These are phyloP conservation scores for Rotaria socialis DNA, from an alignment of 2,888 invertebrate species.

Conservation along the genomic window DNA sequence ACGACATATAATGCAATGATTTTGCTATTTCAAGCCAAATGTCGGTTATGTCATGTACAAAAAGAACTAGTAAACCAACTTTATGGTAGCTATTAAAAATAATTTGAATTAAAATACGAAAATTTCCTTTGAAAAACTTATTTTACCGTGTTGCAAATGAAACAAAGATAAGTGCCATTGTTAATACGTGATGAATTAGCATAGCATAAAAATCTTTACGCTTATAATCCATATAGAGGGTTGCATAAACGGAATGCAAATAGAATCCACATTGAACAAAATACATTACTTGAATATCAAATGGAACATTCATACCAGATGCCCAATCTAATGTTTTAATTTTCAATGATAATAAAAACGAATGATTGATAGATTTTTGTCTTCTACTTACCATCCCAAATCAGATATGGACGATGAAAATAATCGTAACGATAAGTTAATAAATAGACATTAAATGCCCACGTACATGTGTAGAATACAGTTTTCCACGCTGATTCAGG, in stretches of 20 bases:
- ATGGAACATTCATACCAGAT: slow-evolving; percentile 50
- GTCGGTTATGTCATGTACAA: slow-evolving; percentile 52
- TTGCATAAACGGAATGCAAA: slow-evolving; percentile 60
- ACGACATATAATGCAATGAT: neutral
- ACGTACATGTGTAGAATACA: slow-evolving; percentile 56
- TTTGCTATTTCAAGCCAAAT: slow-evolving; percentile 52
- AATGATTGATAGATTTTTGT: neutral
- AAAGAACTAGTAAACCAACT: slow-evolving; percentile 51
- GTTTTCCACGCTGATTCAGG: slow-evolving; percentile 61
- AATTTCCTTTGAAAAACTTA: slow-evolving; percentile 6
- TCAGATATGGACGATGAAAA: slow-evolving; percentile 49
- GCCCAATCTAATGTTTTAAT: slow-evolving; percentile 51
- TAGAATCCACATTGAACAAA: slow-evolving; percentile 59
- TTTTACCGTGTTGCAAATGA: slow-evolving; percentile 55
- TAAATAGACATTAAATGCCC: slow-evolving; percentile 55
- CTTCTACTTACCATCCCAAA: slow-evolving; percentile 44
- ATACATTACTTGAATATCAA: slow-evolving; percentile 54
- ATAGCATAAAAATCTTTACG: slow-evolving; percentile 58
- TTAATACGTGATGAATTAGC: slow-evolving; percentile 57
- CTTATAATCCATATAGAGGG: slow-evolving; percentile 60
- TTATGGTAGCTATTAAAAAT: slow-evolving; percentile 50
- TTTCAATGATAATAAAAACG: slow-evolving; percentile 31
- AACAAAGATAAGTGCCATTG: slow-evolving; percentile 53
- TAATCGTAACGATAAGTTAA: slow-evolving; percentile 52
- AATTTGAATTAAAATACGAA: neutral